Conservation (phyloP, 2,113 vertebrate genomes). For the Catharus minimus region DNA sequence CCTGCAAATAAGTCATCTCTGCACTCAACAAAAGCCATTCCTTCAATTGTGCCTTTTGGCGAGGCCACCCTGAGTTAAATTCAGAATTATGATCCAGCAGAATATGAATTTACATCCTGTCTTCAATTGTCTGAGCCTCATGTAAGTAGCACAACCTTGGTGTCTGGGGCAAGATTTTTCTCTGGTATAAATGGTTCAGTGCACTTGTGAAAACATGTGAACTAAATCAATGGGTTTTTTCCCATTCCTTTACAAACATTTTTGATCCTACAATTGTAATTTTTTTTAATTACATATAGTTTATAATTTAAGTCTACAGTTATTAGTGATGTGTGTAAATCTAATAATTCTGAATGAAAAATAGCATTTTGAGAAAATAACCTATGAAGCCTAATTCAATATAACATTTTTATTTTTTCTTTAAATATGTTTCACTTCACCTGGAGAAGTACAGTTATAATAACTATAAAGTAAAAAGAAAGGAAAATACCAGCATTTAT, state of each 20-base stretch:
- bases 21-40: not conserved
- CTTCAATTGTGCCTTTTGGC: not conserved
- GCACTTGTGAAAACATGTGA: not conserved
- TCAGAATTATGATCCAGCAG: not conserved
- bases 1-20: not conserved
- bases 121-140: not conserved
- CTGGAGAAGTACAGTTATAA: not conserved
- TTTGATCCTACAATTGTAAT: not conserved
- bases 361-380: not conserved
- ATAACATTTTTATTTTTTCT: not conserved
- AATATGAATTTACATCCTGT: not conserved
- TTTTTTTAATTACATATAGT: not conserved
- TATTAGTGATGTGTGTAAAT: not conserved
- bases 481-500: conserved; percentile 42
- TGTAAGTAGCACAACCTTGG: not conserved
- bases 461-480: not conserved
- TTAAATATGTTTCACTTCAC: not conserved
- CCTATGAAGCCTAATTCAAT: not conserved
- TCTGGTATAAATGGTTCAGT: not conserved
- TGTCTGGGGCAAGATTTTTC: not conserved
- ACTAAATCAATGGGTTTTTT: not conserved
- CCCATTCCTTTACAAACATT: not conserved
- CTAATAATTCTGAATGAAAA: not conserved
- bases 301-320: not conserved
- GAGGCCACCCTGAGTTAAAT: not conserved